phyloP scores from a whole-genome alignment of 2,113 vertebrate species.

The Catharus fuscescens region DNA sequence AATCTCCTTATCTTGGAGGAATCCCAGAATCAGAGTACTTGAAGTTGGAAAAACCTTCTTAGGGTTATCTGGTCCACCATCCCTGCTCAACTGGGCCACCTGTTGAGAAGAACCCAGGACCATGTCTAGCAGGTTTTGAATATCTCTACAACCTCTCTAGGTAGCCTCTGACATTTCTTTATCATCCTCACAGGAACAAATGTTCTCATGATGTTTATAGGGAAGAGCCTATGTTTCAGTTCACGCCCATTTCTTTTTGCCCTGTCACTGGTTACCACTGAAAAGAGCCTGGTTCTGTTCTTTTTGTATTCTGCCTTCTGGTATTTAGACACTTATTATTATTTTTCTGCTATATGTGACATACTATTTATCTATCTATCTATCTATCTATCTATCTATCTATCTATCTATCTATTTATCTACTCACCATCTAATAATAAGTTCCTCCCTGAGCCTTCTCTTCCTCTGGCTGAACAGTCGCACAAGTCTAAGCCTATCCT shows the following conservation, averaged over 20 bases:
- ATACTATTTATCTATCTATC: not conserved
- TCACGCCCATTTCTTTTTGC: not conserved
- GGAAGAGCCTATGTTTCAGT: accelerated
- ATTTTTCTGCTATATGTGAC: not conserved
- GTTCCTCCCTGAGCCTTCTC: accelerated
- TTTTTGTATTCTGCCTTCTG: not conserved
- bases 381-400: not conserved
- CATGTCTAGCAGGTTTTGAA: not conserved
- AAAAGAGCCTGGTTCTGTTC: not conserved
- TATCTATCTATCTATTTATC: not conserved
- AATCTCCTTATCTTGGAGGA: not conserved
- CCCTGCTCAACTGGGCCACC: not conserved
- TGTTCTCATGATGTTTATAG: not conserved
- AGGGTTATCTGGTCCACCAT: not conserved
- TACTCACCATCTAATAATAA: not conserved
- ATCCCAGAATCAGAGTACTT: not conserved
- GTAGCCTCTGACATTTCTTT: not conserved
- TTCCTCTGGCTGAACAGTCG: not conserved
- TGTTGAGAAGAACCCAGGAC: not conserved
- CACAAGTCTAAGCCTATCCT: not conserved
- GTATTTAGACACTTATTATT: not conserved
- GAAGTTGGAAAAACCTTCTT: not conserved
- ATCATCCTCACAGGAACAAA: not conserved
- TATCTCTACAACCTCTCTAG: not conserved
- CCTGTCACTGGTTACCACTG: not conserved